These are phyloP conservation scores for Cyanocitta stelleri DNA, from an alignment of 2,113 vertebrate species.

Conservation along the genomic window DNA sequence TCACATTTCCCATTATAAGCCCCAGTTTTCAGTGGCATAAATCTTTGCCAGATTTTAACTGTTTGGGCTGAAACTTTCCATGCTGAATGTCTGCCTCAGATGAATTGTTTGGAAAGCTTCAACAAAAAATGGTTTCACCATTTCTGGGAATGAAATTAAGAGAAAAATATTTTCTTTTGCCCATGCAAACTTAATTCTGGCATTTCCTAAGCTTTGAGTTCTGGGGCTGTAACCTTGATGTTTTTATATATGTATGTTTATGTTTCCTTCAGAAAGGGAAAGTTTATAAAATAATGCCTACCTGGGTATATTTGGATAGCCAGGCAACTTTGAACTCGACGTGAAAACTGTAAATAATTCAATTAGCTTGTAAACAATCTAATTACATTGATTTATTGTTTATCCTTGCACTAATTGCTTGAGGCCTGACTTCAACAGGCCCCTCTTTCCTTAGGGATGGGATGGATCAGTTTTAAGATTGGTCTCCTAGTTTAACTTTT, in stretches of 20 bases:
- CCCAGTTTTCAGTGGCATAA: conserved; percentile 16
- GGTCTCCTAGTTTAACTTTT: neutral
- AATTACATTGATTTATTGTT: neutral
- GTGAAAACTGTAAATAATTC: neutral
- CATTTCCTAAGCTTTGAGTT: conserved; percentile 24
- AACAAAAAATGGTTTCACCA: conserved; percentile 54
- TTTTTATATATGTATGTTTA: conserved; percentile 16
- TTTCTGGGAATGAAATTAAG: conserved; percentile 63
- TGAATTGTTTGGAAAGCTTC: conserved; percentile 60
- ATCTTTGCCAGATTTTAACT: conserved; percentile 51
- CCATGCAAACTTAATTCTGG: conserved; percentile 56
- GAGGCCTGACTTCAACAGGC: neutral
- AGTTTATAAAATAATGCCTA: conserved; percentile 11
- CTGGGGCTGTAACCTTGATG: neutral
- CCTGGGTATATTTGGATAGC: neutral
- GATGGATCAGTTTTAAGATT: neutral
- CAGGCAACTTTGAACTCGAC: neutral
- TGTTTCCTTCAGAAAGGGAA: neutral
- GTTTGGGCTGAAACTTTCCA: conserved; percentile 61
- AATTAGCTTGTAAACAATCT: neutral
- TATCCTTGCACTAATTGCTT: neutral
- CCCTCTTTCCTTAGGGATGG: neutral
- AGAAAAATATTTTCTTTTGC: conserved; percentile 60
- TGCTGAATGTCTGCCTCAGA: conserved; percentile 49
- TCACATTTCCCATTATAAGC: conserved; percentile 53